Evolutionary conservation across 2,113 vertebrate genomes (phyloP).

Genomic region (Oceanites oceanicus): DNA sequence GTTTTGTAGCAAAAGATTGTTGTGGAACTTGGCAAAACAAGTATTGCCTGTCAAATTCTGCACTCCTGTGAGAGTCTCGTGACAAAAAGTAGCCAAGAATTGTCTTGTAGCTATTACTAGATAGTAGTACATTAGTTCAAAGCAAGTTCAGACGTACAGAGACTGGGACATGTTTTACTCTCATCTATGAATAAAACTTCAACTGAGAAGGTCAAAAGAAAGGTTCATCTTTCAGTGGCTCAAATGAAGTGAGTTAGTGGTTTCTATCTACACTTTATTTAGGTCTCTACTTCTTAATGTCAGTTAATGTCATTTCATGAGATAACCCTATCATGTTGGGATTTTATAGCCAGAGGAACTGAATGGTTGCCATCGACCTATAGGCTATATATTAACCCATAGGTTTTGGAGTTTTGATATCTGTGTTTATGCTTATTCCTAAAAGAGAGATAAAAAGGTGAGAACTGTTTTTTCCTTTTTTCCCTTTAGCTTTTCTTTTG

Average conservation of each 20-base stretch:
- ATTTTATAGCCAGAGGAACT: neutral
- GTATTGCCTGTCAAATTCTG: neutral
- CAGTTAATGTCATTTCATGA: neutral
- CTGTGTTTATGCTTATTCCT: neutral
- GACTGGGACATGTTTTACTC: neutral
- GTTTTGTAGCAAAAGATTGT: neutral
- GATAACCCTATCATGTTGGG: neutral
- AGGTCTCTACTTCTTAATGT: neutral
- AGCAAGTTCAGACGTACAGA: neutral
- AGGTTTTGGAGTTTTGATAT: neutral
- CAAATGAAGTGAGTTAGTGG: neutral
- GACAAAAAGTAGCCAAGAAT: neutral
- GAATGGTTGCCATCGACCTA: neutral
- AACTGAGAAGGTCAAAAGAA: neutral
- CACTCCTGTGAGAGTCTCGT: neutral
- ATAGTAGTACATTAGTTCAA: neutral
- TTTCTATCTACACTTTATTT: neutral
- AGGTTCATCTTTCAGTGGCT: neutral
- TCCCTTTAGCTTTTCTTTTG: neutral
- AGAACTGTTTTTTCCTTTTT: neutral
- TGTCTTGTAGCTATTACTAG: neutral
- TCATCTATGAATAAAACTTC: neutral
- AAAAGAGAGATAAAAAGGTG: neutral
- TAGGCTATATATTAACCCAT: neutral
- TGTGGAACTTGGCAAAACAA: neutral